Base-by-base conservation (phyloP, 2,113 vertebrate species). In the Sebastes schlegelii region DNA sequence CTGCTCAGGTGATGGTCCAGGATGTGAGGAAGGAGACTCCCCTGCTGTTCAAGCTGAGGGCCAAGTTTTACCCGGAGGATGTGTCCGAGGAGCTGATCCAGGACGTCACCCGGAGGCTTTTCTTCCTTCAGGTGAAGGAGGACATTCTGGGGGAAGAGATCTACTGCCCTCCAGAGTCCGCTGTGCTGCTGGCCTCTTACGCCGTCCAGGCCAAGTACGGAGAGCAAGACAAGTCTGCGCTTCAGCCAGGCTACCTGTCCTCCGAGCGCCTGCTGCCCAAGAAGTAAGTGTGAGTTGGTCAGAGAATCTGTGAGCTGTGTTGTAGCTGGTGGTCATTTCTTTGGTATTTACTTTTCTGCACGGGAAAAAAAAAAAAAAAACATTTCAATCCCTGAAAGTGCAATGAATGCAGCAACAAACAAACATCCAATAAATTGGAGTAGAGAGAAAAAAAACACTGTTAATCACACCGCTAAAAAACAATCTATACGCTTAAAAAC, bases 61-160 rank as follows among this genome's bases (percentile, higher is more conserved):
- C 93, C 88, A 99, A 97, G 93, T 98, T 97, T 89, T 99, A 96
- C 89, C 98, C 98, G 0, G 98, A 99, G 77, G 98, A 99, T 1
- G 98, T 98, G 80, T 12, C 94, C 0, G 97, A 98, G 64, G 98
- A 99, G 91, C 96, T 99, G 85, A 98, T 99, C 93, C 98, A 99
- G 94, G 98, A 99, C 77, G 95, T 98, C 90, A 99, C 98, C 0
- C 97, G 97, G 90, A 97, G 95, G 94, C 96, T 99, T 2, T 99
- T 99, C 95, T 99, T 98, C 94, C 94, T 99, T n/a, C 98, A 96
- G 88, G 97, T 99, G 86, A 99, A 98, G 91, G 98, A 99, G 4
- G 94, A 91, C 23, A 95, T 99, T 12, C 95, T 99, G 73, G 94
- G 89, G 0, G 98, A 99, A n/a, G 96, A 97, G 11, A 91, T 98